Conservation (phyloP, 2,797 vertebrate species). For the Ispidina lecontei region DNA sequence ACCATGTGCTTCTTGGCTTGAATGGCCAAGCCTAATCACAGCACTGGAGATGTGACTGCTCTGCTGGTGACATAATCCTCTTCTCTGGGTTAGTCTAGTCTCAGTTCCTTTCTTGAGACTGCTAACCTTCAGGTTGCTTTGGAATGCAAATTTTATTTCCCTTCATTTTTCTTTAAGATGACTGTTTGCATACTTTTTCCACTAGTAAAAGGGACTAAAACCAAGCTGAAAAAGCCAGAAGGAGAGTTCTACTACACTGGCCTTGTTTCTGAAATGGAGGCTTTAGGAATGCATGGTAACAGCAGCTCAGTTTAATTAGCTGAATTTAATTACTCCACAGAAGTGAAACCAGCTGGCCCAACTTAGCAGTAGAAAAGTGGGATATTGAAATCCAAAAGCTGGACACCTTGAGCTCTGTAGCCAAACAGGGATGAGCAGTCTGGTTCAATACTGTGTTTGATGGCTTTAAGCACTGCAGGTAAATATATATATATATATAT, state of each 20-base stretch:
- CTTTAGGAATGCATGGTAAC: neutral
- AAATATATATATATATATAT: neutral
- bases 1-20: neutral
- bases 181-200: slow-evolving; percentile 14
- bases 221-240: neutral
- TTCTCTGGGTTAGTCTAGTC: neutral
- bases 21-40: neutral
- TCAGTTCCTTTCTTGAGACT: neutral
- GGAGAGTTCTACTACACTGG: neutral
- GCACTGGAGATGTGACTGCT: neutral
- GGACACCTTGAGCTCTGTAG: neutral
- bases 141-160: slow-evolving; percentile 17
- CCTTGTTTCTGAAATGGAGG: neutral
- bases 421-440: rapidly evolving
- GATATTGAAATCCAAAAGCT: neutral
- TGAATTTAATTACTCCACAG: slow-evolving; percentile 36
- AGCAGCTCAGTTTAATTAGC: slow-evolving; percentile 40
- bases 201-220: neutral
- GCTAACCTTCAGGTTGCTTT: neutral
- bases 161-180: neutral
- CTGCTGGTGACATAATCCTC: neutral
- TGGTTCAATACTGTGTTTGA: neutral
- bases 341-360: slow-evolving; percentile 23
- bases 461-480: neutral
- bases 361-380: neutral